phyloP scores from a whole-genome alignment of 2,113 vertebrate genomes.

The Bufo bufo region DNA sequence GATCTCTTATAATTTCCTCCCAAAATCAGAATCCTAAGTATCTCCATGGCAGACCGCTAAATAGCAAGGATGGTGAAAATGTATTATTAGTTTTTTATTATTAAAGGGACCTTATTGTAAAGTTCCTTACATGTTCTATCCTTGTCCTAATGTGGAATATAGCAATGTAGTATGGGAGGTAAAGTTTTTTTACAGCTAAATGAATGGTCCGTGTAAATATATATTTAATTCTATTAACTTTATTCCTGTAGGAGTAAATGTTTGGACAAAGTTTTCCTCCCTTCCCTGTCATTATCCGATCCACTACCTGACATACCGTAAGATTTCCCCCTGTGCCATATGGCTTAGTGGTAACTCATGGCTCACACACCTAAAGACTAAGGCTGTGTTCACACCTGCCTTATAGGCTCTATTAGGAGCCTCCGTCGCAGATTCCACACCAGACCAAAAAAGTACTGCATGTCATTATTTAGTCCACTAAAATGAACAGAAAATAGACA shows the following conservation, averaged over 20 bases:
- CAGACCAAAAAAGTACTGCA: no score
- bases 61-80: background rate
- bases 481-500: no score
- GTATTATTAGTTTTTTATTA: background rate
- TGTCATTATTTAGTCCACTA: no score
- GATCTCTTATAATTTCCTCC: conserved; percentile 23
- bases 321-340: no score
- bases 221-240: background rate
- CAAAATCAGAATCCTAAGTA: background rate
- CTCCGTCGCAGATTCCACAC: no score
- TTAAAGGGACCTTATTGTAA: background rate
- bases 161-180: background rate
- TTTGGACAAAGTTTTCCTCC: no score
- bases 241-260: background rate
- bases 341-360: no score
- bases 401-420: no score
- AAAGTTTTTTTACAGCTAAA: background rate
- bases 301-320: no score
- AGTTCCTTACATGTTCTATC: background rate
- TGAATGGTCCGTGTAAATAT: background rate
- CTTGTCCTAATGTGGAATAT: background rate
- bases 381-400: no score
- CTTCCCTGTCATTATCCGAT: no score
- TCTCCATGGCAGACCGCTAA: background rate
- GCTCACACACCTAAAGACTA: no score